These are phyloP conservation scores for Chinchilla lanigera DNA, from an alignment of 2,113 vertebrate species.

Conservation along the genomic window DNA sequence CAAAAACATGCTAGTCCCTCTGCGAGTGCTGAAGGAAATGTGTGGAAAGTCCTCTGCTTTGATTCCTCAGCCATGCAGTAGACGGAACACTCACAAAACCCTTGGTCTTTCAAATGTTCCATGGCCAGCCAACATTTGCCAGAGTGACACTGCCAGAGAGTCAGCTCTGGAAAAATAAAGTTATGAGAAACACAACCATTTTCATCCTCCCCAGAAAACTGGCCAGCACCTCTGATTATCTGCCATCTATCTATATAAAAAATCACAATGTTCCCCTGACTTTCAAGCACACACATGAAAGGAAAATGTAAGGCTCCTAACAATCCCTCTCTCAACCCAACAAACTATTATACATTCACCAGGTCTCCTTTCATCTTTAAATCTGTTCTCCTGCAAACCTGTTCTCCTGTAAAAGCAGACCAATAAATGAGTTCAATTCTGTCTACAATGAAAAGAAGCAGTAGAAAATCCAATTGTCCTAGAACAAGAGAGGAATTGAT, in stretches of 20 bases:
- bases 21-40: constrained; percentile 14
- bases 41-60: not conserved
- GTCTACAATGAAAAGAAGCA: not conserved
- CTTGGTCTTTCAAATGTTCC: constrained; percentile 70
- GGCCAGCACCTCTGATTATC: not conserved
- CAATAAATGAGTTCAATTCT: not conserved
- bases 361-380: not conserved
- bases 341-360: not conserved
- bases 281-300: constrained; percentile 12
- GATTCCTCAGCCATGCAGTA: constrained; percentile 56
- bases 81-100: constrained; percentile 61
- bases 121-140: constrained; percentile 65
- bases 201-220: constrained; percentile 38
- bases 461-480: not conserved
- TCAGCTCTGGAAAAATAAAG: constrained; percentile 67
- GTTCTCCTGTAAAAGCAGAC: not conserved
- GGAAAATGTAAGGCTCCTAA: not conserved
- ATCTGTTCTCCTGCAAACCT: not conserved
- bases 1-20: constrained; percentile 3
- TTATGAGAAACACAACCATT: constrained; percentile 55
- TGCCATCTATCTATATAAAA: not conserved
- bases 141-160: not conserved
- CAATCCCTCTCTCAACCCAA: not conserved
- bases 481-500: not conserved
- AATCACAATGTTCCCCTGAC: not conserved